phyloP scores from a whole-genome alignment of 2,113 vertebrate genomes.

The Pagrus major region DNA sequence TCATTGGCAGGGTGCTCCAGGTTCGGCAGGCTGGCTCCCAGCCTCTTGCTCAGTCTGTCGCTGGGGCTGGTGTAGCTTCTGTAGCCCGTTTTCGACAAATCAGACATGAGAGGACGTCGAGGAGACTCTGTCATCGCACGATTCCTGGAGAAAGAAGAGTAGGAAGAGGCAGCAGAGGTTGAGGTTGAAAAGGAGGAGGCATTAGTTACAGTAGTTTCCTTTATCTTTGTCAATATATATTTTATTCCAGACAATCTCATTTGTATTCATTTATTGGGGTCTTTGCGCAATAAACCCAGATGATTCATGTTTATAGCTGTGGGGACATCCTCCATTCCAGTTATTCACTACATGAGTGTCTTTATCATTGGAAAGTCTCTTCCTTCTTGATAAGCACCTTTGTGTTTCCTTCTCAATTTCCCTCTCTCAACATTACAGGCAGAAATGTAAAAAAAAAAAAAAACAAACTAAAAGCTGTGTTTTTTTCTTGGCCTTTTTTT shows the following conservation, averaged over 20 bases:
- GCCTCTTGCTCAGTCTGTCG: conserved; percentile 79
- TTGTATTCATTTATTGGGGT: not conserved
- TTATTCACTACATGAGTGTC: not conserved
- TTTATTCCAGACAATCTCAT: not conserved
- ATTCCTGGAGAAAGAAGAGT: conserved; percentile 71
- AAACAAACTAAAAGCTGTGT: not conserved
- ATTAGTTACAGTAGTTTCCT: not conserved
- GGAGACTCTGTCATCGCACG: conserved; percentile 81
- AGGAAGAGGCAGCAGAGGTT: not conserved
- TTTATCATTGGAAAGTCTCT: not conserved
- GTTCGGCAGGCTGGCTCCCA: conserved; percentile 94
- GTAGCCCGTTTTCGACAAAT: conserved; percentile 81
- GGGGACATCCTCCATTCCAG: not conserved
- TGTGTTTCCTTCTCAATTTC: not conserved
- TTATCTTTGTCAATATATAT: not conserved
- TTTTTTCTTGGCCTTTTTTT: no score
- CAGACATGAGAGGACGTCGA: conserved; percentile 85
- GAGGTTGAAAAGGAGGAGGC: not conserved
- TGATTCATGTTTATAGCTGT: not conserved
- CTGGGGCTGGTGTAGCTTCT: conserved; percentile 66
- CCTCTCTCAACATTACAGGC: not conserved
- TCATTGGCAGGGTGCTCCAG: conserved; percentile 82
- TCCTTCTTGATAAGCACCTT: not conserved
- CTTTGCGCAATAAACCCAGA: not conserved
- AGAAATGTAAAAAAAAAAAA: not conserved